A percentile compares a stretch with the other conserved stretches of the same genome.
phyloP scores from a whole-genome alignment of 2,888 invertebrate species.

The Luffia ferchaultella region DNA sequence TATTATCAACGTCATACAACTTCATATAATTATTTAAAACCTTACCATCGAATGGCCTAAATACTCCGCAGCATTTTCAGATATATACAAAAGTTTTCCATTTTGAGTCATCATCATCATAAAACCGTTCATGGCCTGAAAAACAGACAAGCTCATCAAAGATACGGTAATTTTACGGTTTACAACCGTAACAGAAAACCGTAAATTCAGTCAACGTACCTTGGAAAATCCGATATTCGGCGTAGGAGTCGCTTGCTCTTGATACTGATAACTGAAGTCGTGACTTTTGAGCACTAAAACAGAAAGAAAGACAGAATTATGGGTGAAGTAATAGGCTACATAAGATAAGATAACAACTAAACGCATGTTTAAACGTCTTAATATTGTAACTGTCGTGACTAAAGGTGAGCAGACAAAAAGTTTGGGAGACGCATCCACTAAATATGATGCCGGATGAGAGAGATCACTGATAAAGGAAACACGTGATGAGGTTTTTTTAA shows the following conservation, averaged over 20 bases:
- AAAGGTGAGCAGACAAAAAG: constrained; percentile 54
- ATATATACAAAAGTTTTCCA: constrained; percentile 97
- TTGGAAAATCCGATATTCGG: constrained; percentile 93
- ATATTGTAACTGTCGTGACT: constrained; percentile 56
- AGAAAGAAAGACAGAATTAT: constrained; percentile 63
- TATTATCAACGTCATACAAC: too few relatives aligned
- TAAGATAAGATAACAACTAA: constrained; percentile 60
- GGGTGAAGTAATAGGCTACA: constrained; percentile 53
- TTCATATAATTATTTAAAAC: too few relatives aligned
- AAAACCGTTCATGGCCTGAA: constrained; percentile 96
- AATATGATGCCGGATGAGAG: constrained; percentile 31
- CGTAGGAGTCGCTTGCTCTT: constrained; percentile 75
- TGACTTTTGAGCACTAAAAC: constrained; percentile 89
- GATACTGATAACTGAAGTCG: constrained; percentile 71
- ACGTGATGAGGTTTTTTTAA: constrained; percentile 51
- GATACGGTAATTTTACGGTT: constrained; percentile 17
- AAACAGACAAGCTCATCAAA: constrained; percentile 23
- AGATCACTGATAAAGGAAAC: constrained; percentile 25
- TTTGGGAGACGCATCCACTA: constrained; percentile 45
- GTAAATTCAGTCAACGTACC: constrained; percentile 55
- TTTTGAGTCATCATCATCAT: constrained; percentile 98
- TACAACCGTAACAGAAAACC: neutral
- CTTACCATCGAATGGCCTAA: constrained; percentile 97
- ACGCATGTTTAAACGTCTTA: constrained; percentile 64
- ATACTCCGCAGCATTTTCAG: constrained; percentile 98